phyloP scores from a whole-genome alignment of 2,888 invertebrate species.

The Atethmia centrago region DNA sequence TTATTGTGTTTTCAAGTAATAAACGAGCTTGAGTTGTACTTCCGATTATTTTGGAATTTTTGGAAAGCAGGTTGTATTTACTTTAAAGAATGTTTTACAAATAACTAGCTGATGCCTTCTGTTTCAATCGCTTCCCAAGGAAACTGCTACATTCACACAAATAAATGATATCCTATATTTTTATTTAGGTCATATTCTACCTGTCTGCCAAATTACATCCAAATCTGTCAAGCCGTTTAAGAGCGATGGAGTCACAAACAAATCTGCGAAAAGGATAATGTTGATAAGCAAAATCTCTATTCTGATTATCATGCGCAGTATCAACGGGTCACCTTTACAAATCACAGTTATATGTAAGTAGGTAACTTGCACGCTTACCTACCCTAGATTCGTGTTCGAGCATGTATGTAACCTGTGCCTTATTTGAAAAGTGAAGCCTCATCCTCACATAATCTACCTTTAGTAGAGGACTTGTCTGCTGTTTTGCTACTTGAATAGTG shows the following conservation, averaged over 20 bases:
- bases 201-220: not conserved
- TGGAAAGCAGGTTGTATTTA: conserved; percentile 19
- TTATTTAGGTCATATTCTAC: not conserved
- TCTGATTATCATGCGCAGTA: not conserved
- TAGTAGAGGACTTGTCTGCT: conserved; percentile 6
- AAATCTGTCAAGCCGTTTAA: no score
- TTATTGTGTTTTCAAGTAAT: conserved; percentile 43
- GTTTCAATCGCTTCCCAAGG: not conserved
- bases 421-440: conserved; percentile 13
- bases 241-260: not conserved
- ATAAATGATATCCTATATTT: not conserved
- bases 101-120: not conserved
- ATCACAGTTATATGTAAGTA: conserved; percentile 19
- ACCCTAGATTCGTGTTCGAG: conserved; percentile 38
- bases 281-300: conserved; percentile 6
- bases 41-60: conserved; percentile 40
- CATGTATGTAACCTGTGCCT: conserved; percentile 16
- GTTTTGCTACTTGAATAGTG: conserved; percentile 1
- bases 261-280: not conserved
- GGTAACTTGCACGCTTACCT: conserved; percentile 38
- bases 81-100: not conserved
- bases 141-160: not conserved
- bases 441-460: not conserved
- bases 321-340: conserved; percentile 24
- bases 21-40: conserved; percentile 36